A percentile compares a stretch with the other conserved stretches of the same genome.
phyloP scores from a whole-genome alignment of 2,113 vertebrate genomes.

The Sapajus apella region DNA sequence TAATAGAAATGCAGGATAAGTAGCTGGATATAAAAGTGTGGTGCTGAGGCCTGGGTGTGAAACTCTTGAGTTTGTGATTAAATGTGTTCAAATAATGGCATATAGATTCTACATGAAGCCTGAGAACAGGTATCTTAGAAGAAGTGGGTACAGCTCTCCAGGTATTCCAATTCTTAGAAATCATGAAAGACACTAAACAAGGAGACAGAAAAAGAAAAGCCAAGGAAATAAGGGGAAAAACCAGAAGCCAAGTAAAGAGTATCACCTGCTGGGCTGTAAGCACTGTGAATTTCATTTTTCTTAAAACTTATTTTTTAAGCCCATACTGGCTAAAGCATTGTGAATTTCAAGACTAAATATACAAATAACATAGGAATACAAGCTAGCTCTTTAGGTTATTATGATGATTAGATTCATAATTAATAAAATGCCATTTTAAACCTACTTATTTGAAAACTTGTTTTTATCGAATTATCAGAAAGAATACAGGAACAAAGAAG shows the following conservation, averaged over 20 bases:
- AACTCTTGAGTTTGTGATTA: background rate
- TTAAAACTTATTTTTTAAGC: too few relatives aligned
- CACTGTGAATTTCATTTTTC: background rate
- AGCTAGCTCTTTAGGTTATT: background rate
- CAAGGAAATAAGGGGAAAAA: background rate
- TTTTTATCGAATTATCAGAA: background rate
- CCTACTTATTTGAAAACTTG: background rate
- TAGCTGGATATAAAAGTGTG: background rate
- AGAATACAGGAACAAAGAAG: background rate
- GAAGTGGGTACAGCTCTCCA: background rate
- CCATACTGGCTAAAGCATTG: background rate
- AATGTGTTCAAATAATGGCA: background rate
- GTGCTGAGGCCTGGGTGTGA: background rate
- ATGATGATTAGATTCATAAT: background rate
- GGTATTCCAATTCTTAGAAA: background rate
- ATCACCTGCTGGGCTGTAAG: background rate
- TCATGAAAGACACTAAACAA: background rate
- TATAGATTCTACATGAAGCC: background rate
- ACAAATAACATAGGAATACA: background rate
- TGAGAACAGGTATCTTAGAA: background rate
- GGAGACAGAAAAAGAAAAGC: background rate
- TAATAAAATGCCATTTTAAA: background rate
- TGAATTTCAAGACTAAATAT: conserved; percentile 23
- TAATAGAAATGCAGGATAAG: background rate
- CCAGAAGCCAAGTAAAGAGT: background rate